phyloP scores from a whole-genome alignment of 2,113 vertebrate species.

The Albula glossodonta region DNA sequence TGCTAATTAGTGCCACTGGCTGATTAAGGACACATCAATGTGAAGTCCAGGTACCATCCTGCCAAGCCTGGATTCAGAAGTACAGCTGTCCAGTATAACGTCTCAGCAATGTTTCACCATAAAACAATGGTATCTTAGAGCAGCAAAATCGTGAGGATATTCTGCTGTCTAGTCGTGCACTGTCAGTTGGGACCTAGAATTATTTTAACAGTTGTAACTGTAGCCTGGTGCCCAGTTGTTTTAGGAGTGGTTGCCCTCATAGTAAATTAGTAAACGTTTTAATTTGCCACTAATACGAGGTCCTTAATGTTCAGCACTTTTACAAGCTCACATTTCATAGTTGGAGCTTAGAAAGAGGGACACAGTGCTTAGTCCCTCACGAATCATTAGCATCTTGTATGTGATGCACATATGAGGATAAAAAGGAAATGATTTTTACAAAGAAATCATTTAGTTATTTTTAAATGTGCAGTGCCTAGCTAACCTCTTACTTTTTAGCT shows the following conservation, averaged over 20 bases:
- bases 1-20: not conserved
- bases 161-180: not conserved
- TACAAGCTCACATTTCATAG: not conserved
- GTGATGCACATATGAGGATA: not conserved
- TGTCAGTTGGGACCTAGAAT: not conserved
- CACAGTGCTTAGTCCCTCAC: not conserved
- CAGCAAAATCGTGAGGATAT: not conserved
- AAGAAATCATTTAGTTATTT: not conserved
- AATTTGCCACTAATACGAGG: constrained; percentile 6
- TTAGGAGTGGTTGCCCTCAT: not conserved
- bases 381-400: not conserved
- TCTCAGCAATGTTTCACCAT: not conserved
- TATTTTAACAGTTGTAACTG: not conserved
- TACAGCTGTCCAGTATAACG: not conserved
- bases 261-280: constrained; percentile 3
- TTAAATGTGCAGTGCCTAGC: constrained; percentile 37
- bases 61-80: not conserved
- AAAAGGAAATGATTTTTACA: not conserved
- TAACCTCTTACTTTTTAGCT: not conserved
- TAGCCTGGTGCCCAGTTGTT: not conserved
- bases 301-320: constrained; percentile 13
- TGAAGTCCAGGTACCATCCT: not conserved
- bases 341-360: not conserved
- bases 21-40: not conserved
- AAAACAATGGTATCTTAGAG: not conserved